These are phyloP conservation scores for Aelia acuminata DNA, from an alignment of 2,888 invertebrate species.

Conservation along the genomic window DNA sequence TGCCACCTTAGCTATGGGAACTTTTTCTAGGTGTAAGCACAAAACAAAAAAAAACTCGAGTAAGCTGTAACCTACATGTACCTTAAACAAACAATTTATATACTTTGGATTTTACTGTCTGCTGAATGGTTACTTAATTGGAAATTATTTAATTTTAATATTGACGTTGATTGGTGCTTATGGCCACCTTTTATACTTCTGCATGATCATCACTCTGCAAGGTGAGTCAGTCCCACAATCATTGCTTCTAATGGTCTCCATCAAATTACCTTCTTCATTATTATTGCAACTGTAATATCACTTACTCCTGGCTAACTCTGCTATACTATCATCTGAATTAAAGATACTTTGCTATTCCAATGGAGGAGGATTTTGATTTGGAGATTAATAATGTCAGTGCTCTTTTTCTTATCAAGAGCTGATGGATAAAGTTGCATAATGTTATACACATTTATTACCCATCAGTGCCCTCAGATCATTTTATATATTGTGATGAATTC, in stretches of 20 bases:
- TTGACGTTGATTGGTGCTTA: background rate
- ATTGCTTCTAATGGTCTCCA: background rate
- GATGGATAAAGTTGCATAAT: background rate
- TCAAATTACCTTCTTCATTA: background rate
- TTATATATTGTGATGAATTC: too few species aligned
- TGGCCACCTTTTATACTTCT: background rate
- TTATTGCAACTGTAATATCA: background rate
- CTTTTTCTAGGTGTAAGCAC: slow-evolving; percentile 14
- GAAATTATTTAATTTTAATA: background rate
- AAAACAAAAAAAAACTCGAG: background rate
- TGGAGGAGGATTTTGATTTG: background rate
- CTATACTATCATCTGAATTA: background rate
- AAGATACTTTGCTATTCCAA: background rate
- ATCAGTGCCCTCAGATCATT: background rate
- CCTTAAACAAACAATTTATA: background rate
- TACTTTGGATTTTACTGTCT: background rate
- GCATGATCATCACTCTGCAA: background rate
- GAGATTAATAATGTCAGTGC: background rate
- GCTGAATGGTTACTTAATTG: background rate
- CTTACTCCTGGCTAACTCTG: background rate
- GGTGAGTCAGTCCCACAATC: slow-evolving; percentile 8
- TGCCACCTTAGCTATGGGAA: slow-evolving; percentile 3
- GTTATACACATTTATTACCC: background rate
- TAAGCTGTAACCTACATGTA: background rate
- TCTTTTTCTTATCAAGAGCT: too few species aligned